Evolutionary conservation across 2,888 invertebrate genomes (phyloP).

Genomic region (Iphiclides podalirius): DNA sequence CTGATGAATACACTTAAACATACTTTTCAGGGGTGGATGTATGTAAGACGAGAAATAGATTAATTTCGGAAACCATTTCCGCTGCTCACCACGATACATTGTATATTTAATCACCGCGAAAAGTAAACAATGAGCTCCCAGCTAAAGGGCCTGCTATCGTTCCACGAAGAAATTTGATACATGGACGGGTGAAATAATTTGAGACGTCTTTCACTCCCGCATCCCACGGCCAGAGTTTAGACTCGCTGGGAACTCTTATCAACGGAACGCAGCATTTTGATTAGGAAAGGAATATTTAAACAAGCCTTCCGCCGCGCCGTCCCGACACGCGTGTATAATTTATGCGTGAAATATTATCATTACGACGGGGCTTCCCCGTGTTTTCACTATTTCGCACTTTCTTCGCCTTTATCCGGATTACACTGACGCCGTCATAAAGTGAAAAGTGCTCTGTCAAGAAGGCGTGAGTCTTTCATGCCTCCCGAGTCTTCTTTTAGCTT

Average conservation of each 20-base stretch:
- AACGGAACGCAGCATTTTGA: slow-evolving; percentile 73
- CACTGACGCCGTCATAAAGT: slow-evolving; percentile 13
- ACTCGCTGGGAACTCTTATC: slow-evolving; percentile 75
- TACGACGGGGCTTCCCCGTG: slow-evolving; percentile 26
- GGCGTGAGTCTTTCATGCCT: slow-evolving; percentile 3
- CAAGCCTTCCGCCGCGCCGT: slow-evolving; percentile 60
- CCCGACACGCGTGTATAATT: slow-evolving; percentile 67
- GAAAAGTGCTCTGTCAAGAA: slow-evolving; percentile 15
- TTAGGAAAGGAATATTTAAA: slow-evolving; percentile 76
- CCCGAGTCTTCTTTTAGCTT: slow-evolving; percentile 4
- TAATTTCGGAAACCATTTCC: neutral
- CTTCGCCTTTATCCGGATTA: slow-evolving; percentile 36
- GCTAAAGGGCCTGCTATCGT: slow-evolving; percentile 47
- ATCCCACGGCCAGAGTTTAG: slow-evolving; percentile 47
- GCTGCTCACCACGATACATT: slow-evolving; percentile 5
- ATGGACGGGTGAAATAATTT: slow-evolving; percentile 67
- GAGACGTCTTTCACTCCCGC: too few relatives aligned
- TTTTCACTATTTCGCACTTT: slow-evolving; percentile 35
- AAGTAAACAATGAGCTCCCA: slow-evolving; percentile 40
- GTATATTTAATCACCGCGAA: slow-evolving; percentile 24
- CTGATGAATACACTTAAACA: too few relatives aligned
- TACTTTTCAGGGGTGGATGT: too few relatives aligned
- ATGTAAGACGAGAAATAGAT: neutral
- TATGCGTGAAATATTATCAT: slow-evolving; percentile 45
- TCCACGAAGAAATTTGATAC: slow-evolving; percentile 63